Evolutionary conservation across 2,797 vertebrate genomes (phyloP), one percentile per base, ranked within the genome.

Genomic region (Nyctalus aviator): DNA sequence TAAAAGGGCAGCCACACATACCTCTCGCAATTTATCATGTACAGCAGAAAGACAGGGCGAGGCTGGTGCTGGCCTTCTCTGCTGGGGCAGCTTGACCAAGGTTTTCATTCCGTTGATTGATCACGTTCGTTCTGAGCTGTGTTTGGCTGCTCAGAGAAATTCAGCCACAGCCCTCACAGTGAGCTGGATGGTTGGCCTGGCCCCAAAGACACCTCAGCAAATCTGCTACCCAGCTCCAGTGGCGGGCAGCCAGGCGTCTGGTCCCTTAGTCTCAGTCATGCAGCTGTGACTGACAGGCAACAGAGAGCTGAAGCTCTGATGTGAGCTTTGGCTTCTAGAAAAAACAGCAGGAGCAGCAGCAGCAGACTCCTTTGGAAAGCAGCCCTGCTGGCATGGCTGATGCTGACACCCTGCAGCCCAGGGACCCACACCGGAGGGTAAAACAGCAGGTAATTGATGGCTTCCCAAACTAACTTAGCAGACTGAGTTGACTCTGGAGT

Each of bases 161-260:
- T 73, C 83, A 92, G 87, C 72, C 44, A 62, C 72, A 84, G 90
- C 48, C 75, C 88, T 94, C 93, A 89, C 10, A 7, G 79, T 46
- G 88, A 96, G 84, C 57, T 87, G 59, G 59, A 92, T 92, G 76
- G 69, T 82, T 95, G 97, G 95, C 91, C 93, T 84, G 91, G 78
- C 55, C 94, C 92, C 94, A 94, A 96, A 90, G 96, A 96, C 79
- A 87, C 86, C 92, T 96, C 94, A 92, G 86, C 94, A 97, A 89
- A 97, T 96, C 94, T 96, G 95, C 88, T 95, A 64, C 93, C 94
- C 95, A 92, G 88, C 59, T 87, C 93, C 48, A 84, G 78, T 90
- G 96, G 94, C 88, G 4, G 89, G 79, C 88, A 77, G 96, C 96
- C 97, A 97, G 92, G 88, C 35, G 2, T 94, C 90, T 96, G 95